A percentile compares a stretch with the other conserved stretches of the same genome.
Conservation (phyloP, 2,113 vertebrate species). For the Atrichornis clamosus region DNA sequence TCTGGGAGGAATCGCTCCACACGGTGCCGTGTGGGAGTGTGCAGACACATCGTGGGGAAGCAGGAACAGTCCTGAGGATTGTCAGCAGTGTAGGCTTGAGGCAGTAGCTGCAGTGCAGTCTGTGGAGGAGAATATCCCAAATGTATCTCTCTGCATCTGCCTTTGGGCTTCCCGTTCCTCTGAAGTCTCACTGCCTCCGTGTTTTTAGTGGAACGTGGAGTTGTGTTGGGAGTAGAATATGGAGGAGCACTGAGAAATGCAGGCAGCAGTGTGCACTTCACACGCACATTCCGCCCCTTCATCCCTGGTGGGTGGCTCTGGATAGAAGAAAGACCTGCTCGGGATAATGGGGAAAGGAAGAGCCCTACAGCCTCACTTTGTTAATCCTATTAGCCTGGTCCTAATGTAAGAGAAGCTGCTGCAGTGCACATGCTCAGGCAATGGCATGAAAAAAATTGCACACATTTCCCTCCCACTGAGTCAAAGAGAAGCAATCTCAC, state of each 20-base stretch:
- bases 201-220: neutral
- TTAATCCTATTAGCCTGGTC: neutral
- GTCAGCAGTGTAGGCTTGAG: neutral
- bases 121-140: neutral
- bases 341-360: neutral
- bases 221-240: neutral
- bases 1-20: neutral
- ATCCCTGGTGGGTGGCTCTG: neutral
- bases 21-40: neutral
- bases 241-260: neutral
- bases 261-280: neutral
- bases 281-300: neutral
- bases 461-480: slow-evolving; percentile 31
- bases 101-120: neutral
- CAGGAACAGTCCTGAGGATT: neutral
- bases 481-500: slow-evolving; percentile 28
- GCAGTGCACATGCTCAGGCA: neutral
- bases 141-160: neutral
- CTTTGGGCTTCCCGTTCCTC: neutral
- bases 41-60: neutral
- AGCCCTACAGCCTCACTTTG: neutral
- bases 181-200: neutral
- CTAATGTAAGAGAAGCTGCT: neutral
- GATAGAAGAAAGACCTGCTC: neutral
- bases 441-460: neutral